Conservation (phyloP, 2,113 vertebrate species). For the Ammodytes marinus region DNA sequence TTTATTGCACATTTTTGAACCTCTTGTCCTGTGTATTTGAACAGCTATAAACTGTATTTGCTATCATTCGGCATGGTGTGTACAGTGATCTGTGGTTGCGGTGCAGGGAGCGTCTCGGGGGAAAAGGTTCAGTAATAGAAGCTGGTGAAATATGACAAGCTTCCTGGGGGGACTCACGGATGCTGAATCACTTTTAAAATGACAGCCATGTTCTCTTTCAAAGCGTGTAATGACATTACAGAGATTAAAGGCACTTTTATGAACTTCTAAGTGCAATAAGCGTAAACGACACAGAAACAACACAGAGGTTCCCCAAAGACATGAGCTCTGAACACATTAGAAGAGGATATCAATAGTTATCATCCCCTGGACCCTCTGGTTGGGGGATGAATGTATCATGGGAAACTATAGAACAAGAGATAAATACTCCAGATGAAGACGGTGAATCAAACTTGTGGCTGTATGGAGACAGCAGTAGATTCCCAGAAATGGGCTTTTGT, state of each 20-base stretch:
- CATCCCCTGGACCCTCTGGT: not conserved
- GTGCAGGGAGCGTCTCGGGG: not conserved
- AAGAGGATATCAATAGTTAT: conserved; percentile 64
- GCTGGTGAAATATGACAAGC: conserved; percentile 52
- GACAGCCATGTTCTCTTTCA: conserved; percentile 49
- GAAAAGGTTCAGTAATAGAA: conserved; percentile 34
- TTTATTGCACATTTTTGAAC: not conserved
- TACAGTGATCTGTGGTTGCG: conserved; percentile 19
- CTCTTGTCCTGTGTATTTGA: conserved; percentile 11
- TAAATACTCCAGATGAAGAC: conserved; percentile 39
- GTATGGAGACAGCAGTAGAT: conserved; percentile 8
- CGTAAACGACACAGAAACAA: conserved; percentile 11
- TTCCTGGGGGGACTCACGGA: conserved; percentile 10
- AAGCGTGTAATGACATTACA: conserved; percentile 54
- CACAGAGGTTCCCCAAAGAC: conserved; percentile 49
- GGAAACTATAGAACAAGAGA: not conserved
- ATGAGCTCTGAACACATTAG: conserved; percentile 18
- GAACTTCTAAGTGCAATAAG: conserved; percentile 58
- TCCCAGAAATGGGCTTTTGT: not conserved
- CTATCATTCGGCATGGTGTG: not conserved
- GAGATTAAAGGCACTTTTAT: conserved; percentile 56
- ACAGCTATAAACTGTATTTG: conserved; percentile 10
- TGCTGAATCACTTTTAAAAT: conserved; percentile 37
- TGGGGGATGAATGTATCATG: conserved; percentile 32
- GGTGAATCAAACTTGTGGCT: conserved; percentile 32